A percentile compares a stretch with the other conserved stretches of the same genome.
These are phyloP conservation scores for Xiphorhynchus elegans DNA, from an alignment of 2,113 vertebrate genomes.

Conservation along the genomic window DNA sequence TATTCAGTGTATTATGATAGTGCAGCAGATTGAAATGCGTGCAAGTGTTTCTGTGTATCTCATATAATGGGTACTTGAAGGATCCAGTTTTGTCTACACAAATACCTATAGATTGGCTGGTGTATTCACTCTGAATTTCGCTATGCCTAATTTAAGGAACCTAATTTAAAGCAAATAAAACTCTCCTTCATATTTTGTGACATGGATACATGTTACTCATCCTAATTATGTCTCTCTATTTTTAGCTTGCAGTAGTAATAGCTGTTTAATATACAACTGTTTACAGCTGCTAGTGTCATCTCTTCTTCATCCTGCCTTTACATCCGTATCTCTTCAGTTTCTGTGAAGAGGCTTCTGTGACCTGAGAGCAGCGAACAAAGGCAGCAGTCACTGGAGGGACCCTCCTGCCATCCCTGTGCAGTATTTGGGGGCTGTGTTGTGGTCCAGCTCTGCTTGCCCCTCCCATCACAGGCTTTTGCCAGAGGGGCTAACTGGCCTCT, in stretches of 20 bases:
- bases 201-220: background rate
- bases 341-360: background rate
- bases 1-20: background rate
- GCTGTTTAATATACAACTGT: background rate
- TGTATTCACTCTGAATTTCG: constrained; percentile 29
- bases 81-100: constrained; percentile 9
- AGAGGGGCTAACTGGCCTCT: background rate
- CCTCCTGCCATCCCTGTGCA: too few relatives aligned
- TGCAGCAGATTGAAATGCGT: background rate
- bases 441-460: background rate
- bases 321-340: background rate
- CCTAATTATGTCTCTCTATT: background rate
- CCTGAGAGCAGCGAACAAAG: background rate
- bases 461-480: background rate
- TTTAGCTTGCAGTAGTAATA: background rate
- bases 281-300: background rate
- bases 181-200: background rate
- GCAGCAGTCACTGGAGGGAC: background rate
- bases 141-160: constrained; percentile 16
- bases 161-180: background rate
- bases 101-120: background rate
- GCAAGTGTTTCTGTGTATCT: background rate
- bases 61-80: background rate
- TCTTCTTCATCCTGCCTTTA: background rate
- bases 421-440: background rate